Base-by-base conservation (phyloP, 2,888 invertebrate species). In the Drosophila percnosoma region DNA sequence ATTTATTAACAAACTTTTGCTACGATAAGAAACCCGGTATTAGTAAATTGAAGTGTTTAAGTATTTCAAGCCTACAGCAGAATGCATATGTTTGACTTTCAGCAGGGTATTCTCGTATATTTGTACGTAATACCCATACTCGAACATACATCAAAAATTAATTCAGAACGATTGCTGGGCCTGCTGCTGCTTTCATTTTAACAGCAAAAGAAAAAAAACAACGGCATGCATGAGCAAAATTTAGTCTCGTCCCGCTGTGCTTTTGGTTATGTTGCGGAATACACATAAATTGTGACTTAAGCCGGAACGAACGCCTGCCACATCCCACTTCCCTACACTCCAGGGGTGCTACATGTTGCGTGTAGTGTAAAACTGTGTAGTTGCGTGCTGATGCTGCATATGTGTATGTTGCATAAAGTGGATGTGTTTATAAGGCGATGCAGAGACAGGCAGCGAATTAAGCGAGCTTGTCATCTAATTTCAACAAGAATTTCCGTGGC, bases 181-280 rank as follows among this genome's bases (percentile, higher is more conserved):
- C 78, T 75, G 83, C 79, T 83, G 86, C 80, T 85, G 88, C 83
- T 88, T 85, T 85, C 71, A 82, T 88, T 85, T 88, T 72, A 79
- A 75, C 86, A 88, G 77, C 1, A 15, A 24, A 45, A 36, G 7
- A 36, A 75, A 80, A 71, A 60, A 38, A 18, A 27, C 18, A 29
- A 62, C 57, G 57, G 52, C 61, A 13, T 49, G 31, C 51, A 53
- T 21, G n/a, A 29, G 38, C 40, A 65, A 64, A 73, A 60, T 60
- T 70, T 55, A 63, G 52, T 40, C 52, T 55, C 52, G 57, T 73
- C 86, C 80, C 73, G 89, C 89, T 88, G 85, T 69, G 87, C 68
- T 69, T 70, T 83, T 72, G 71, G 54, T 65, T 73, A 79, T 79
- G 76, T 78, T 83, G 80, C 68, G 53, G 62, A 29, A 49, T 62